Evolutionary conservation across 2,113 vertebrate species (phyloP).

Genomic region (Cyanoliseus patagonus): DNA sequence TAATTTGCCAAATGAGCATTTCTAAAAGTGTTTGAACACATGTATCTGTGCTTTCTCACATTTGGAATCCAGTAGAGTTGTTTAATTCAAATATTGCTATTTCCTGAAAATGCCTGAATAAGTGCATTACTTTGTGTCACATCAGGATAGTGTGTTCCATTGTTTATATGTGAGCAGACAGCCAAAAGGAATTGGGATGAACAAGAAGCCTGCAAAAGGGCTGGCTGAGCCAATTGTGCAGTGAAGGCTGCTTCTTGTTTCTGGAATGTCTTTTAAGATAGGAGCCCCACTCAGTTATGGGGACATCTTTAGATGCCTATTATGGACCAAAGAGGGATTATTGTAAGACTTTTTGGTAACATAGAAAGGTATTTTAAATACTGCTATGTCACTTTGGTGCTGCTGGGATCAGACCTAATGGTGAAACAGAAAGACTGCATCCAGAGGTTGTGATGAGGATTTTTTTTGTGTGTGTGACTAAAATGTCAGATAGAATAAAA

Average conservation of each 20-base stretch:
- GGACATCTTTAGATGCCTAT: not conserved
- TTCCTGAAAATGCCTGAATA: not conserved
- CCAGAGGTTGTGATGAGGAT: not conserved
- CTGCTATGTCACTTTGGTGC: not conserved
- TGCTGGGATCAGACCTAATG: not conserved
- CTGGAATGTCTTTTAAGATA: not conserved
- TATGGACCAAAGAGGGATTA: not conserved
- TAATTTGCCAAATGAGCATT: slow-evolving; percentile 18
- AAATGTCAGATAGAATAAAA: not conserved
- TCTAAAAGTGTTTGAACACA: not conserved
- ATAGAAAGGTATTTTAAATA: not conserved
- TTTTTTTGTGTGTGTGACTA: not conserved
- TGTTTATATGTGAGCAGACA: not conserved
- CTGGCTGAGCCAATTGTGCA: not conserved
- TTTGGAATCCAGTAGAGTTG: slow-evolving; percentile 1
- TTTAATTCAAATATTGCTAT: slow-evolving; percentile 1
- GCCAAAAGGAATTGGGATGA: not conserved
- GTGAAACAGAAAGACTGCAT: not conserved
- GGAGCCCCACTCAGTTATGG: not conserved
- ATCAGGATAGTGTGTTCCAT: not conserved
- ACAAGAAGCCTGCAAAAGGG: not conserved
- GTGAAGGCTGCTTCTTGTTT: not conserved
- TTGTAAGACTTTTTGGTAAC: not conserved
- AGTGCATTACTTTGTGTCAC: not conserved
- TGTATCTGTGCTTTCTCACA: not conserved